Percentiles rank a stretch among this genome's conserved stretches.
Evolutionary conservation across 1,140 invertebrate species (phyloP).

Genomic region (Panulirus ornatus): DNA sequence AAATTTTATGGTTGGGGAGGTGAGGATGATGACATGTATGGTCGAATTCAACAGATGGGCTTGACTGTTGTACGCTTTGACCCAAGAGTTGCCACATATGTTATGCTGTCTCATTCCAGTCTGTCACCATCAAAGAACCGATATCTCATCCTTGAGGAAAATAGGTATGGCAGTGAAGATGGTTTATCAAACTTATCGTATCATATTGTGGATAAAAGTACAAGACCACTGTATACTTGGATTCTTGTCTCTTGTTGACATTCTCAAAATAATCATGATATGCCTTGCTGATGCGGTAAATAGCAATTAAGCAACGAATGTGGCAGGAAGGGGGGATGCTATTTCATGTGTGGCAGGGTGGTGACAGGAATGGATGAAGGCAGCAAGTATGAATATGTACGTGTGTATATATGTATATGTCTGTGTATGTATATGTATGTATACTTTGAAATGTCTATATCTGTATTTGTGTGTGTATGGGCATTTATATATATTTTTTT

Average conservation of each 20-base stretch:
- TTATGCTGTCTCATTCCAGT: conserved; percentile 70
- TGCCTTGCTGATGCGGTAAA: no score
- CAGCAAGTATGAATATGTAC: no score
- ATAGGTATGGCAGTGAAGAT: background rate
- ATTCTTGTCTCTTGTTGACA: conserved; percentile 34
- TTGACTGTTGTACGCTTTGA: conserved; percentile 85
- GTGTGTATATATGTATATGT: no score
- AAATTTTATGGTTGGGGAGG: conserved; percentile 85
- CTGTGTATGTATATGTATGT: no score
- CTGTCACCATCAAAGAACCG: background rate
- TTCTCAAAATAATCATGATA: background rate
- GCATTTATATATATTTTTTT: no score
- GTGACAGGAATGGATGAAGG: no score
- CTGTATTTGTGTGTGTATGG: no score
- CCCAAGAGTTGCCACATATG: conserved; percentile 82
- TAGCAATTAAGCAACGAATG: no score
- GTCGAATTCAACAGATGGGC: conserved; percentile 80
- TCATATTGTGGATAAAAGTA: conserved; percentile 17
- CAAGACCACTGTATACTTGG: conserved; percentile 25
- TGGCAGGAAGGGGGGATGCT: no score
- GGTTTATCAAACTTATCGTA: conserved; percentile 40
- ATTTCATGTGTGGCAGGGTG: no score
- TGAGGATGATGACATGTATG: conserved; percentile 86
- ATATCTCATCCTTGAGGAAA: background rate
- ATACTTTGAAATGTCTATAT: no score